Conservation (phyloP, 2,113 vertebrate species). For the Amblyopsis rosae region DNA sequence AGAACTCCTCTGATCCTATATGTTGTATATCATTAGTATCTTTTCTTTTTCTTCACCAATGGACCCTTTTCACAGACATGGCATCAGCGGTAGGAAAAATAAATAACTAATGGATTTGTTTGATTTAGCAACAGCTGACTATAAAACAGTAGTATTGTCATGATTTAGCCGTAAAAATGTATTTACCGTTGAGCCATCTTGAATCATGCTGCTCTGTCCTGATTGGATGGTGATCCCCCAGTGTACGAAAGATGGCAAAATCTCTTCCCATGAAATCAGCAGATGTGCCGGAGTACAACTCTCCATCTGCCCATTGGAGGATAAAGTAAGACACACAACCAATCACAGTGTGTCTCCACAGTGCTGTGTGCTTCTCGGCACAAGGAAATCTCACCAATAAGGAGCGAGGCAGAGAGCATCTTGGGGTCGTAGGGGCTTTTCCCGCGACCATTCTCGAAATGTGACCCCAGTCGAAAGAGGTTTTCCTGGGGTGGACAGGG, state of each 20-base stretch:
- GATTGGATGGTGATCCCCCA: constrained; percentile 94
- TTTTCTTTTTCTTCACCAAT: too few species aligned
- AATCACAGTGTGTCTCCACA: constrained; percentile 12
- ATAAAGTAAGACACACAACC: constrained; percentile 30
- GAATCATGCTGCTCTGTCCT: constrained; percentile 98
- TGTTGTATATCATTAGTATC: too few species aligned
- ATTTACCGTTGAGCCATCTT: constrained; percentile 94
- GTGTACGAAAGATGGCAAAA: constrained; percentile 96
- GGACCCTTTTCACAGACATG: too few species aligned
- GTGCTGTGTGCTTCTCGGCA: constrained; percentile 25
- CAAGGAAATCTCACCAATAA: constrained; percentile 83
- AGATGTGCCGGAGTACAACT: constrained; percentile 95
- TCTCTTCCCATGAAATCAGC: constrained; percentile 99
- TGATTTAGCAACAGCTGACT: too few species aligned
- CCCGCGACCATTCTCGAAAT: constrained; percentile 95
- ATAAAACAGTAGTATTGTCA: too few species aligned
- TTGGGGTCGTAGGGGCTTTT: constrained; percentile 99
- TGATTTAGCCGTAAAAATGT: neutral
- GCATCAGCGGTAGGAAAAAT: too few species aligned
- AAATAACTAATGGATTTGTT: too few species aligned
- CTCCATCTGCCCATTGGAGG: constrained; percentile 83
- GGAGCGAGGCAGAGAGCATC: constrained; percentile 90
- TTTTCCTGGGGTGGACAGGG: constrained; percentile 83
- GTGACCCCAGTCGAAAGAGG: constrained; percentile 88
- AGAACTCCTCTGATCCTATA: too few species aligned